phyloP scores from a whole-genome alignment of 2,113 vertebrate species.

The Oenanthe oenanthe region DNA sequence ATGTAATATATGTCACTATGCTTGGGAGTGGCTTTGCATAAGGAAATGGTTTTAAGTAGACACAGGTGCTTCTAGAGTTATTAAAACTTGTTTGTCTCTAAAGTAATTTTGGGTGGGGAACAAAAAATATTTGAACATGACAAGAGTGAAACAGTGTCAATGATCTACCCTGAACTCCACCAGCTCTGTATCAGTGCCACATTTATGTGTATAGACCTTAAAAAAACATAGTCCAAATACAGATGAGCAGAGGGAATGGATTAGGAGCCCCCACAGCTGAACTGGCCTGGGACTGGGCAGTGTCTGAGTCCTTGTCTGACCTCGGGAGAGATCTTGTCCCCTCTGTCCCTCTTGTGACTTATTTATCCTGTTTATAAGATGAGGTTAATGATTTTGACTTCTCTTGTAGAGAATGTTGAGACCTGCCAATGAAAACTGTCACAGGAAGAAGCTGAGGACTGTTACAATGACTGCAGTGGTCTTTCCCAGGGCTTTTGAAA shows the following conservation, averaged over 20 bases:
- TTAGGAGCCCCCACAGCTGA: not conserved
- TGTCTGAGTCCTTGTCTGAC: not conserved
- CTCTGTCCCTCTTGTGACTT: not conserved
- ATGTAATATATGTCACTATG: not conserved
- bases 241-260: not conserved
- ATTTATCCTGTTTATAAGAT: slow-evolving; percentile 2
- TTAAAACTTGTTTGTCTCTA: not conserved
- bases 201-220: not conserved
- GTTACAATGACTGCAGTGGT: not conserved
- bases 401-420: not conserved
- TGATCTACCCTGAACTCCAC: not conserved
- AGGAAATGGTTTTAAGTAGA: not conserved
- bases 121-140: not conserved
- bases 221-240: not conserved
- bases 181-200: not conserved
- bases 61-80: not conserved
- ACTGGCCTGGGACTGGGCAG: not conserved
- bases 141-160: not conserved
- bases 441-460: not conserved
- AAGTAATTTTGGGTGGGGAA: not conserved
- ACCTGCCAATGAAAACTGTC: slow-evolving; percentile 13
- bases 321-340: not conserved
- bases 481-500: not conserved
- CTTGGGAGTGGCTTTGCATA: not conserved
- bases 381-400: slow-evolving; percentile 20